phyloP scores from a whole-genome alignment of 2,888 invertebrate genomes.

The Lasioglossum leucozonium region DNA sequence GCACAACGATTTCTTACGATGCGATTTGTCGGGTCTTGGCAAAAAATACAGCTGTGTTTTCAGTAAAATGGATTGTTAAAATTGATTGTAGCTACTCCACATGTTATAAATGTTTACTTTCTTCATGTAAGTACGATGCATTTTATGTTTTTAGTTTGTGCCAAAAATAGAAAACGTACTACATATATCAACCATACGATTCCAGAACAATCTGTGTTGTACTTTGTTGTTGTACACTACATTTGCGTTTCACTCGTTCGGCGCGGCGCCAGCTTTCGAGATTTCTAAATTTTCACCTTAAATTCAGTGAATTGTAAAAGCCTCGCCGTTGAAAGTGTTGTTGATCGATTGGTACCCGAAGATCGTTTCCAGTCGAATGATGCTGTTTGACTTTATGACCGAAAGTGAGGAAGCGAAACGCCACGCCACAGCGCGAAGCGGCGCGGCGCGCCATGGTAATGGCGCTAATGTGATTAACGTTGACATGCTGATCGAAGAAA shows the following conservation, averaged over 20 bases:
- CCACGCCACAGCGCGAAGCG: not conserved
- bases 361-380: conserved; percentile 31
- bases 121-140: not conserved
- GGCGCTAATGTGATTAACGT: conserved; percentile 65
- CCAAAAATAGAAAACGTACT: not conserved
- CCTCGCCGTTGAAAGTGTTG: not conserved
- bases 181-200: not conserved
- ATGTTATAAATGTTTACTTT: not conserved
- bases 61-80: too few relatives aligned
- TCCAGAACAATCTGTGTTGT: not conserved
- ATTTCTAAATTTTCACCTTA: conserved; percentile 61
- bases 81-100: too few relatives aligned
- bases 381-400: conserved; percentile 44
- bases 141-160: not conserved
- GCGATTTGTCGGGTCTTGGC: too few relatives aligned
- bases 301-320: conserved; percentile 39
- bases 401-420: conserved; percentile 60
- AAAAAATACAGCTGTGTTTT: too few relatives aligned
- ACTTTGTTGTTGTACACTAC: not conserved
- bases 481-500: conserved; percentile 31
- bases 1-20: too few relatives aligned
- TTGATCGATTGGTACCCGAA: conserved; percentile 22
- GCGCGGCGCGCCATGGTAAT: conserved; percentile 12
- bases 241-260: conserved; percentile 20
- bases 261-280: conserved; percentile 46